Percentiles rank a stretch among this genome's conserved stretches.
phyloP scores from a whole-genome alignment of 2,113 vertebrate genomes.

The Oncorhynchus tshawytscha region DNA sequence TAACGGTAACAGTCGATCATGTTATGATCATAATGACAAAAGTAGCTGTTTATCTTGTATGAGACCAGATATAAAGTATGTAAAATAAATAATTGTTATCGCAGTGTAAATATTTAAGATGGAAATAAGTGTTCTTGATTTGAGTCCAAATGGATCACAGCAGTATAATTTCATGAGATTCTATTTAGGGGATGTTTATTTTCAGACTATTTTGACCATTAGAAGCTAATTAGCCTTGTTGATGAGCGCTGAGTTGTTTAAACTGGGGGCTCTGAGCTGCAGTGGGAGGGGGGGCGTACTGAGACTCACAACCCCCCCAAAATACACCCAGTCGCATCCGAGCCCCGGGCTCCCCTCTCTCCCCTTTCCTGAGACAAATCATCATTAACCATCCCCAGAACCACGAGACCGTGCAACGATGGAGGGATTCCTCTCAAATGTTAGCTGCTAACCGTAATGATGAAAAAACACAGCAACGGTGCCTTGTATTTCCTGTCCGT shows the following conservation, averaged over 20 bases:
- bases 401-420: conserved; percentile 3
- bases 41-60: neutral
- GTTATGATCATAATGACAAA: neutral
- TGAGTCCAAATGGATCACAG: neutral
- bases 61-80: neutral
- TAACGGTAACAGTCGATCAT: neutral
- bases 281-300: neutral
- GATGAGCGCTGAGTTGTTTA: neutral
- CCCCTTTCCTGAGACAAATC: conserved; percentile 21
- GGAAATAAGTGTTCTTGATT: neutral
- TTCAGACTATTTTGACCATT: conserved; percentile 15
- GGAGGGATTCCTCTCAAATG: neutral
- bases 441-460: neutral
- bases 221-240: conserved; percentile 3
- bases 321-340: neutral
- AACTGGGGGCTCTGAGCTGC: neutral
- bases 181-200: neutral
- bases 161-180: neutral
- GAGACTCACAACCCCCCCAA: neutral
- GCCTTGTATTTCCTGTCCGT: neutral
- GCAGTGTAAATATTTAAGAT: too few species aligned
- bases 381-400: conserved; percentile 18
- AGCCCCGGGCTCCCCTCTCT: neutral
- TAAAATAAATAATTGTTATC: neutral
- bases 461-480: neutral